Percentiles rank a stretch among this genome's conserved stretches.
Conservation (phyloP, 2,888 invertebrate species). For the Terebella lapidaria region DNA sequence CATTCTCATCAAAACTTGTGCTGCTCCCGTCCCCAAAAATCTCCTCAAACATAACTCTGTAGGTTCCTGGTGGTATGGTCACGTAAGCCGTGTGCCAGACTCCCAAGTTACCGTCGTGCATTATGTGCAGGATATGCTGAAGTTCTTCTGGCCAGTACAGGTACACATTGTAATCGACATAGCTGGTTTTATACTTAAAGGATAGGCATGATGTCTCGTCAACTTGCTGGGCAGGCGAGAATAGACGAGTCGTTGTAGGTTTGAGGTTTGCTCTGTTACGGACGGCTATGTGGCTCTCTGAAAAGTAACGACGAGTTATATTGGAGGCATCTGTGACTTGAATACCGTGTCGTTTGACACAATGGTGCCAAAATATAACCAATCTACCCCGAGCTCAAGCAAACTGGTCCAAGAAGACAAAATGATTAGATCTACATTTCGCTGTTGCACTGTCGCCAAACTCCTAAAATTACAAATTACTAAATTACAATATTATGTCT, state of each 20-base stretch:
- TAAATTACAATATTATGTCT: no score
- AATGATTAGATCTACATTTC: no score
- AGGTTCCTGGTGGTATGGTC: conserved; percentile 9
- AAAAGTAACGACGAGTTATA: no score
- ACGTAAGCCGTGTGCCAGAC: conserved; percentile 14
- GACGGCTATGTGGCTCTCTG: no score
- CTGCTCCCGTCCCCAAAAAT: background rate
- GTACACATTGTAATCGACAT: conserved; percentile 14
- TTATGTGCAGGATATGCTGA: conserved; percentile 10
- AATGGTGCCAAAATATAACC: no score
- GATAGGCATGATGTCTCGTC: conserved; percentile 9
- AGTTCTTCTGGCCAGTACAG: background rate
- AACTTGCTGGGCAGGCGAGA: conserved; percentile 14
- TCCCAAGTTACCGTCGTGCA: conserved; percentile 16
- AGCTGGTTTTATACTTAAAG: conserved; percentile 19
- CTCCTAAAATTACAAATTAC: no score
- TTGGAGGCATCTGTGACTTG: no score
- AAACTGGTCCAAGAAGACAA: no score
- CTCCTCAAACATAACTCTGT: conserved; percentile 13
- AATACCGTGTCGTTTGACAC: no score
- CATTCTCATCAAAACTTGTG: conserved; percentile 6
- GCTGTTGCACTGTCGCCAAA: no score
- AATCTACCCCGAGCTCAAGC: no score
- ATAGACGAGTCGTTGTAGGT: conserved; percentile 14
- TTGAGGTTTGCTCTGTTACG: no score